Base-by-base conservation (phyloP, 2,113 vertebrate species). In the Notarius lentiginosus region DNA sequence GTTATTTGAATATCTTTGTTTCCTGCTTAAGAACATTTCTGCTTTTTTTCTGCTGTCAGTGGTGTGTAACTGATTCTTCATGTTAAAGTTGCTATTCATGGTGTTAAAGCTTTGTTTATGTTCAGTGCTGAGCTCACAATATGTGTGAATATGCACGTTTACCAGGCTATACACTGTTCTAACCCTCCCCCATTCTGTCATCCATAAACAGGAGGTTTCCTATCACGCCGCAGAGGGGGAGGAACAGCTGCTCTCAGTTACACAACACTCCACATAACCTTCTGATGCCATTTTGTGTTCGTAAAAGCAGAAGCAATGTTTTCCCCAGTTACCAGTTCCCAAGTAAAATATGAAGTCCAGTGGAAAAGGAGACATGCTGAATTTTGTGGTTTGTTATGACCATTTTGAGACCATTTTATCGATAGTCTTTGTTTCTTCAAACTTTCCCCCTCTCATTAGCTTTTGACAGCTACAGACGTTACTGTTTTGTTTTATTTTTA, bases 131-230 rank as follows among this genome's bases (percentile, higher is more conserved):
- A 68, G 49, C 8, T 12, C 41, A 1, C 7, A 7, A 15, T 22
- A 12, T 56, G 66, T 75, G 77, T 27, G 22, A 11, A 20, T 4
- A 4, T 24, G 34, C 56, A 73, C 41, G 79, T 73, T 51, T n/a
- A 10, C 1, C 1, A 75, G 30, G 24, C 5, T 60, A 5, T 66
- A 27, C 17, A 77, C 60, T 82, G 87, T 84, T 88, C 76, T 34
- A 49, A 2, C 65, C 85, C 30, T 53, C 49, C 61, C 53, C 75
- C 47, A 5, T 41, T 66, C 83, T 73, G 22, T 10, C 12, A 12
- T 6, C 47, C 12, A 9, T 53, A 60, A 53, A 73, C 81, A 83
- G 30, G 85, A 70, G 90, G 91, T 90, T 91, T 91, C 87, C 89
- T 84, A 87, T 90, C 47, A 15, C 60, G 8, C 47, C 1, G 12